These are phyloP conservation scores for Phyto melanocephala DNA, from an alignment of 2,888 invertebrate genomes.

Conservation along the genomic window DNA sequence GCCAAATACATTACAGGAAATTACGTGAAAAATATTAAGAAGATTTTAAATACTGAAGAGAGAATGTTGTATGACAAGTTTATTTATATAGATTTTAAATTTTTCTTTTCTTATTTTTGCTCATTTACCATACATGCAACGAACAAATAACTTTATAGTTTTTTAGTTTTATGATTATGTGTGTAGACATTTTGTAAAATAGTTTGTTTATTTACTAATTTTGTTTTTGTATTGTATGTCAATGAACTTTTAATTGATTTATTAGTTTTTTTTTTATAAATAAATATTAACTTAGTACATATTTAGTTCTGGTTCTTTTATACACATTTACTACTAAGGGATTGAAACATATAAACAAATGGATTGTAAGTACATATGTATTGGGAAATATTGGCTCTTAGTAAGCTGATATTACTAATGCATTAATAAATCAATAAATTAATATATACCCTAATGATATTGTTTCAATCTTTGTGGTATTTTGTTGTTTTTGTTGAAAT, in stretches of 20 bases:
- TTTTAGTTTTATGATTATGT: too few species aligned
- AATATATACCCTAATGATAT: too few species aligned
- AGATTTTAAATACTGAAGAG: background rate
- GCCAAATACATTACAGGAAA: too few species aligned
- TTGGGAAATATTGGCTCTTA: conserved; percentile 2
- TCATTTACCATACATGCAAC: too few species aligned
- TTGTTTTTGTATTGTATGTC: background rate
- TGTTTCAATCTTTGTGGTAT: too few species aligned
- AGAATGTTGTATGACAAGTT: conserved; percentile 21
- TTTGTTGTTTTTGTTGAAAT: too few species aligned
- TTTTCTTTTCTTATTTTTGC: too few species aligned
- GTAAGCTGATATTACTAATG: background rate
- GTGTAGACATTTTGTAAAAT: background rate
- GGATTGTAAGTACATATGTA: background rate
- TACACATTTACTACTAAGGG: background rate
- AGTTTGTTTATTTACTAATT: background rate
- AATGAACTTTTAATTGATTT: conserved; percentile 12
- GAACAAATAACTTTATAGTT: too few species aligned
- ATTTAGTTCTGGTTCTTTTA: background rate
- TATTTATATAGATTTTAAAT: too few species aligned
- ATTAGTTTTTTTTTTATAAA: background rate
- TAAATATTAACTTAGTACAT: background rate
- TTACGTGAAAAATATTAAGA: too few species aligned
- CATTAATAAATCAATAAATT: too few species aligned
- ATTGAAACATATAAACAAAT: background rate